Percentiles rank a stretch among this genome's conserved stretches.
Evolutionary conservation across 2,888 invertebrate genomes (phyloP).

Genomic region (Pherbina coryleti): DNA sequence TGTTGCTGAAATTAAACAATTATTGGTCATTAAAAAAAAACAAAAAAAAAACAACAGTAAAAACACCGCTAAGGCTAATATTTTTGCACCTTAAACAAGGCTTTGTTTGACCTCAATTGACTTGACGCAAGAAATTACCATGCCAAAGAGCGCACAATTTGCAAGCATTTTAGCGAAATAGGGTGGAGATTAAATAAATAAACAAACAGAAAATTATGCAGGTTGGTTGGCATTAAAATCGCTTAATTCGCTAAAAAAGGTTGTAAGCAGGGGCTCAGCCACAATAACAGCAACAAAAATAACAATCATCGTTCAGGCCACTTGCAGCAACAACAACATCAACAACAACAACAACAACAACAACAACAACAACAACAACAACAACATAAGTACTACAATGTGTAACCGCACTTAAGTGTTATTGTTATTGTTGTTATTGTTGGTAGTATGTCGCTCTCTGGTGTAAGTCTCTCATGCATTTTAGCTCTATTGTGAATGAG

Average conservation of each 20-base stretch:
- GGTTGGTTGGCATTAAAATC: background rate
- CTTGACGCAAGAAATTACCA: background rate
- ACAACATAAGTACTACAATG: background rate
- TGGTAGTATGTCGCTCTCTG: background rate
- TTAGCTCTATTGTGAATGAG: no score
- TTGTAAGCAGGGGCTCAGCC: background rate
- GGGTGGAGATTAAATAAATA: no score
- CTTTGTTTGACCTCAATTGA: no score
- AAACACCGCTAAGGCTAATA: background rate
- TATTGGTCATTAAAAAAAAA: background rate
- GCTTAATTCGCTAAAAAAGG: constrained; percentile 1
- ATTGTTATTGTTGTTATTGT: background rate
- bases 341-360: background rate
- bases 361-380: background rate
- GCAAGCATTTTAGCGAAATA: background rate
- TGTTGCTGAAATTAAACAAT: background rate
- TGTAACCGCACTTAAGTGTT: background rate
- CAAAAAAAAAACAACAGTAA: background rate
- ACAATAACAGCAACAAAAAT: background rate
- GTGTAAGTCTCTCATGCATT: no score
- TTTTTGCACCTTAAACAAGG: no score
- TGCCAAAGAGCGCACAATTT: background rate
- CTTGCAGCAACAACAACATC: background rate
- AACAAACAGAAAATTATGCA: background rate
- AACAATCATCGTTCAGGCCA: background rate